These are phyloP conservation scores for Pogonocichla stellata DNA, from an alignment of 2,113 vertebrate genomes.

Conservation along the genomic window DNA sequence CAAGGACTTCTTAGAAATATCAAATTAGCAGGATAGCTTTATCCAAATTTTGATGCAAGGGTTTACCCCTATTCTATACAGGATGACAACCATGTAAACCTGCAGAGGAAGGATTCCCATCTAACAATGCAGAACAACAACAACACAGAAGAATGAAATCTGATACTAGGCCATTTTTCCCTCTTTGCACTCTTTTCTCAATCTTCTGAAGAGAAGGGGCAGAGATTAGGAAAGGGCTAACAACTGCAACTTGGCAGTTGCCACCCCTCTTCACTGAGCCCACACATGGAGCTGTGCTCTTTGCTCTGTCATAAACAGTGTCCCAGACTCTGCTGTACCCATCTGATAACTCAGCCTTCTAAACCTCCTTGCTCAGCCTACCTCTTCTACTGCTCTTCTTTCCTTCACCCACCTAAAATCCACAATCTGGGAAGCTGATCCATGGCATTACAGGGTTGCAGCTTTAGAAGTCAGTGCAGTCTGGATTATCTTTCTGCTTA, in stretches of 20 bases:
- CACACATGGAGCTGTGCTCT: background rate
- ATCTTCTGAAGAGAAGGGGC: background rate
- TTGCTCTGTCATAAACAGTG: background rate
- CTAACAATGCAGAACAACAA: background rate
- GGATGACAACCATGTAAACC: background rate
- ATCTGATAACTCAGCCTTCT: background rate
- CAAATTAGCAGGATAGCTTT: background rate
- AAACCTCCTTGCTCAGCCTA: background rate
- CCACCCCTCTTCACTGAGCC: background rate
- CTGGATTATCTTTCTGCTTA: background rate
- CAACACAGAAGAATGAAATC: background rate
- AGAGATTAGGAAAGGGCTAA: background rate
- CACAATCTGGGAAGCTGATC: background rate
- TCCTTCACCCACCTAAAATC: background rate
- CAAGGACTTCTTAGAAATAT: background rate
- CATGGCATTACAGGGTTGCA: background rate
- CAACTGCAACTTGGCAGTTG: background rate
- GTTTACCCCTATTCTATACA: background rate
- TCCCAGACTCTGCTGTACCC: background rate
- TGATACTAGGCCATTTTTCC: background rate
- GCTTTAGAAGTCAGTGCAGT: background rate
- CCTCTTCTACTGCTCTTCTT: background rate
- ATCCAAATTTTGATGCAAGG: background rate
- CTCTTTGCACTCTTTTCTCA: background rate
- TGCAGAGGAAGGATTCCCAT: background rate